A percentile compares a stretch with the other conserved stretches of the same genome.
Evolutionary conservation across 2,113 vertebrate species (phyloP).

Genomic region (Spheniscus mendiculus): DNA sequence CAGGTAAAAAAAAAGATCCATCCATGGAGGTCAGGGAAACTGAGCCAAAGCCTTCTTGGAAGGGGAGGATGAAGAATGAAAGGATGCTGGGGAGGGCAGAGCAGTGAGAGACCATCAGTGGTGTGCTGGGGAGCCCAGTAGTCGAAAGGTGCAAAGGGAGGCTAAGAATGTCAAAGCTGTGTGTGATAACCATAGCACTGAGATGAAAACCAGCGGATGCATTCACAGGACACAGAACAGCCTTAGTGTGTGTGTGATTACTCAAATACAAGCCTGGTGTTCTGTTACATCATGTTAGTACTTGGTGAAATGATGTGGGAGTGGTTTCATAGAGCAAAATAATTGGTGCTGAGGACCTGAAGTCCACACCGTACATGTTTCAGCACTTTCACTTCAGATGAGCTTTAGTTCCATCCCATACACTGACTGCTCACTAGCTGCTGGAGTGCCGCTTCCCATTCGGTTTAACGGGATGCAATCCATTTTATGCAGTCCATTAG

Average conservation of each 20-base stretch:
- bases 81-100: not conserved
- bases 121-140: not conserved
- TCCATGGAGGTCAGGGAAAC: not conserved
- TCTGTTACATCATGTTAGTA: accelerated
- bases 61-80: not conserved
- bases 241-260: no score
- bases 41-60: not conserved
- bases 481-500: not conserved
- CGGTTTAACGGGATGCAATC: not conserved
- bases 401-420: not conserved
- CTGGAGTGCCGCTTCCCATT: not conserved
- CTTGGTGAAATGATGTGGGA: not conserved
- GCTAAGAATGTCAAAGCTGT: not conserved
- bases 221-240: not conserved
- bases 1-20: not conserved
- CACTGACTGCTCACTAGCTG: not conserved
- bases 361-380: not conserved
- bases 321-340: not conserved
- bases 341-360: not conserved
- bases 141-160: not conserved
- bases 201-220: not conserved
- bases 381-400: not conserved
- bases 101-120: accelerated
- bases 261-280: not conserved
- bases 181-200: not conserved